Percentiles rank a stretch among this genome's conserved stretches.
phyloP scores from a whole-genome alignment of 1,140 invertebrate species.

The Eumaeus atala region DNA sequence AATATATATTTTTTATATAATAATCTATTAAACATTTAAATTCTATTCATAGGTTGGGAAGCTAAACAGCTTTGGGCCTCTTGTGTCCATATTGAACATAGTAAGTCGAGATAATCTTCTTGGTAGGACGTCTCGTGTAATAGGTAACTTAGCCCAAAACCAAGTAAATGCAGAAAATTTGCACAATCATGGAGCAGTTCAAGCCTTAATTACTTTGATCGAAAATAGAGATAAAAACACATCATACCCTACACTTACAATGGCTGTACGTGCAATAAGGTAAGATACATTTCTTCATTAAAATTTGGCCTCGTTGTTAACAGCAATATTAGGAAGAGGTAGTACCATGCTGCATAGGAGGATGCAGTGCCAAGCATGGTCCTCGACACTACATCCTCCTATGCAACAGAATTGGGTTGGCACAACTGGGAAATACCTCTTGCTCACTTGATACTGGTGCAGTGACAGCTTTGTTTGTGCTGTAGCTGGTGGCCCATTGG shows the following conservation, averaged over 20 bases:
- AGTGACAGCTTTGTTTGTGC: too few relatives aligned
- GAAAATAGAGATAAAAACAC: slow-evolving; percentile 62
- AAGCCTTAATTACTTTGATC: slow-evolving; percentile 55
- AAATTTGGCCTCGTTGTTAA: too few relatives aligned
- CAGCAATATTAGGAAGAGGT: too few relatives aligned
- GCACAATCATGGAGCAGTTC: slow-evolving; percentile 60
- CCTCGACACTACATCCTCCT: too few relatives aligned
- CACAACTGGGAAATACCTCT: too few relatives aligned
- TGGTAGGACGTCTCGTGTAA: slow-evolving; percentile 61
- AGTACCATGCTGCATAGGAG: too few relatives aligned
- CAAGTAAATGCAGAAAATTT: slow-evolving; percentile 57
- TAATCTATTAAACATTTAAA: background rate
- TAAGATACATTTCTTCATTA: slow-evolving; percentile 27
- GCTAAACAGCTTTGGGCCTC: slow-evolving; percentile 49
- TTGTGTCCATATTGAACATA: slow-evolving; percentile 63
- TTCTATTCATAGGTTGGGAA: slow-evolving; percentile 53
- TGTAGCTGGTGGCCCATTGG: too few relatives aligned
- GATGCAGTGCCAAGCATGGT: too few relatives aligned
- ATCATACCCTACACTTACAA: slow-evolving; percentile 62
- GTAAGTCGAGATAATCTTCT: slow-evolving; percentile 66
- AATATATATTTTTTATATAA: background rate
- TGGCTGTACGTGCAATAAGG: slow-evolving; percentile 73
- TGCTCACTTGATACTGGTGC: too few relatives aligned
- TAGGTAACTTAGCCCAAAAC: slow-evolving; percentile 67
- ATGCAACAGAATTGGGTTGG: too few relatives aligned